These are phyloP conservation scores for Pectinophora gossypiella DNA, from an alignment of 1,140 invertebrate genomes.

Conservation along the genomic window DNA sequence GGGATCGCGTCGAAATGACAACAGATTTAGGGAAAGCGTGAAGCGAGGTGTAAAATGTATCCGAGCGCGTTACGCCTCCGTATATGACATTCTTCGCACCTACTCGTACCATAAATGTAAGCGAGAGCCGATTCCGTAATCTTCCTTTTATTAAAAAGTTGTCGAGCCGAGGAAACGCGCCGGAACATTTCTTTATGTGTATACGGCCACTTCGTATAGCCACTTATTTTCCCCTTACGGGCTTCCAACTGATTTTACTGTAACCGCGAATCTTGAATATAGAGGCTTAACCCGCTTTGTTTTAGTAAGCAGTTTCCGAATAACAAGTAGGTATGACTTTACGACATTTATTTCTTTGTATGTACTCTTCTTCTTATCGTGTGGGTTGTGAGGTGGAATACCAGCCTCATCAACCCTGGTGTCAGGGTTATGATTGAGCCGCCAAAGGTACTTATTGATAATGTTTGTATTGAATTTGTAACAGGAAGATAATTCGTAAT, in stretches of 20 bases:
- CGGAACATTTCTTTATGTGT: neutral
- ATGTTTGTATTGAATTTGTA: no score
- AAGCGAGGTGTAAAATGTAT: conserved; percentile 71
- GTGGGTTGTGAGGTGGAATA: no score
- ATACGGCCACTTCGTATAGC: neutral
- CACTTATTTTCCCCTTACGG: neutral
- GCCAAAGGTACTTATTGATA: no score
- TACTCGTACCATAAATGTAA: conserved; percentile 55
- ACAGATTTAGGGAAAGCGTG: conserved; percentile 70
- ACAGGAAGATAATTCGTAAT: no score
- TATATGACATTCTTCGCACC: conserved; percentile 69
- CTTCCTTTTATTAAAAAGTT: conserved; percentile 70
- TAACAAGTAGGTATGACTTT: no score
- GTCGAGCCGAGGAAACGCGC: conserved; percentile 26
- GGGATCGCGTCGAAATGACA: conserved; percentile 67
- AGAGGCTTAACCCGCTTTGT: neutral
- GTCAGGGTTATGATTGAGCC: no score
- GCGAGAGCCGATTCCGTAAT: conserved; percentile 58
- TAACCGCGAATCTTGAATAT: neutral
- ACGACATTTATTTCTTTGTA: no score
- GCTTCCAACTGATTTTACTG: neutral
- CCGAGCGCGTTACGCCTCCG: conserved; percentile 50
- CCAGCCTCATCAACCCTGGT: no score
- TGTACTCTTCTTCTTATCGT: no score
- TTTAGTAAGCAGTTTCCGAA: no score